Conservation (phyloP, 2,113 vertebrate genomes). For the Aegotheles bennettii region DNA sequence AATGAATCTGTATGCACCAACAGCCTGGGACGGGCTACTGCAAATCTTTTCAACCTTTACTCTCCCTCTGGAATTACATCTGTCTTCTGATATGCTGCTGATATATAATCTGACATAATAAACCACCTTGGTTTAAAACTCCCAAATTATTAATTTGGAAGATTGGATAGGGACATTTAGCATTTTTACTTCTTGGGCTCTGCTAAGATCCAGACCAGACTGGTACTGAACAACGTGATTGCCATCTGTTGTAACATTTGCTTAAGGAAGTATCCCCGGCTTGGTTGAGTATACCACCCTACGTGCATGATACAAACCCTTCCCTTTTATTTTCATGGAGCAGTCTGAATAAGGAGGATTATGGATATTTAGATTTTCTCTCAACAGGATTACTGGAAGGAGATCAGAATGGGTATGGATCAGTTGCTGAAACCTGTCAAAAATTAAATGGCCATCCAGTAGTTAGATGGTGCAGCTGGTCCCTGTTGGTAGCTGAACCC, state of each 20-base stretch:
- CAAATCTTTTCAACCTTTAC: constrained; percentile 11
- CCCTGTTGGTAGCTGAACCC: background rate
- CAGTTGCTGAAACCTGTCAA: background rate
- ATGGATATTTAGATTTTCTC: background rate
- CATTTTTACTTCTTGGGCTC: background rate
- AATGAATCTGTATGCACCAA: constrained; percentile 4
- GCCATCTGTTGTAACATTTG: constrained; percentile 32
- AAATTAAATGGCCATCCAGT: background rate
- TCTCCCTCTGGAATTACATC: background rate
- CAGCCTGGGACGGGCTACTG: background rate
- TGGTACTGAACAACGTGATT: background rate
- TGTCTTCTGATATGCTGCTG: background rate
- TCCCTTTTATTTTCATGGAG: background rate
- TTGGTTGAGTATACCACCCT: background rate
- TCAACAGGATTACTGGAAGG: background rate
- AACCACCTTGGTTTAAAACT: background rate
- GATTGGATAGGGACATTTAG: background rate
- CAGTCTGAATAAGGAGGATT: background rate
- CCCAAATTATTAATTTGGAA: background rate
- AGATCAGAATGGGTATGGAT: background rate
- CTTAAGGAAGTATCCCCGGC: background rate
- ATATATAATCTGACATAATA: background rate
- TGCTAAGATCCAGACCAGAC: background rate
- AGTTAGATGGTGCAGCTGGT: background rate
- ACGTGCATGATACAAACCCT: background rate